Evolutionary conservation across 1,140 invertebrate genomes (phyloP).

Genomic region (Drosophila simulans): DNA sequence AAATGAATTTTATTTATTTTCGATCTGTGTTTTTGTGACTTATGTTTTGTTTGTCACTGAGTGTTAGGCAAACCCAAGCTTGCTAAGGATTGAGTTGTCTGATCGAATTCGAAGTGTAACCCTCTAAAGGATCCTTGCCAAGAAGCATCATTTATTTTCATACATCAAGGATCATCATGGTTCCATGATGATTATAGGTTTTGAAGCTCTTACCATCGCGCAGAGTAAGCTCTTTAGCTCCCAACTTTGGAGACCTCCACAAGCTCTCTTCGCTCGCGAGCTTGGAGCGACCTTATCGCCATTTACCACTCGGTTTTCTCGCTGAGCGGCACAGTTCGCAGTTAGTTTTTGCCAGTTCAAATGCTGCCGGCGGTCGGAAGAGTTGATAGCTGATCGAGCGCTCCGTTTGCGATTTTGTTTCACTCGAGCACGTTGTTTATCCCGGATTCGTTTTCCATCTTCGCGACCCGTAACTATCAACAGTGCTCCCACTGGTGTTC

Average conservation of each 20-base stretch:
- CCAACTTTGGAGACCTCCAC: constrained; percentile 25
- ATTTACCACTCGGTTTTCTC: constrained; percentile 3
- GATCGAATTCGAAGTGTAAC: background rate
- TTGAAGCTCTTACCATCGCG: background rate
- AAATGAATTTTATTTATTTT: background rate
- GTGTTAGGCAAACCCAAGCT: background rate
- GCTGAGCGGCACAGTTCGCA: constrained; percentile 58
- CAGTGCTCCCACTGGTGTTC: background rate
- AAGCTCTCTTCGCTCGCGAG: constrained; percentile 36
- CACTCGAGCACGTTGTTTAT: constrained; percentile 31
- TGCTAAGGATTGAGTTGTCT: background rate
- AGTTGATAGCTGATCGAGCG: constrained; percentile 52
- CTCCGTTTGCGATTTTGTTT: background rate
- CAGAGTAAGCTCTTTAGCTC: background rate
- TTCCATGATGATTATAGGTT: too few relatives aligned
- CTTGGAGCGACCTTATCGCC: constrained; percentile 58
- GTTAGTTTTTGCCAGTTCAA: constrained; percentile 73
- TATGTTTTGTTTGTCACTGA: background rate
- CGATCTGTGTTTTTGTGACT: background rate
- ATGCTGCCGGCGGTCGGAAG: constrained; percentile 65
- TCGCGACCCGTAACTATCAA: constrained; percentile 18
- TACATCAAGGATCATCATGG: too few relatives aligned
- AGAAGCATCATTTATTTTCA: too few relatives aligned
- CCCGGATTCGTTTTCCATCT: constrained; percentile 2
- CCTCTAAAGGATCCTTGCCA: too few relatives aligned